phyloP scores from a whole-genome alignment of 2,888 invertebrate species.

The Drosophila sordidula region DNA sequence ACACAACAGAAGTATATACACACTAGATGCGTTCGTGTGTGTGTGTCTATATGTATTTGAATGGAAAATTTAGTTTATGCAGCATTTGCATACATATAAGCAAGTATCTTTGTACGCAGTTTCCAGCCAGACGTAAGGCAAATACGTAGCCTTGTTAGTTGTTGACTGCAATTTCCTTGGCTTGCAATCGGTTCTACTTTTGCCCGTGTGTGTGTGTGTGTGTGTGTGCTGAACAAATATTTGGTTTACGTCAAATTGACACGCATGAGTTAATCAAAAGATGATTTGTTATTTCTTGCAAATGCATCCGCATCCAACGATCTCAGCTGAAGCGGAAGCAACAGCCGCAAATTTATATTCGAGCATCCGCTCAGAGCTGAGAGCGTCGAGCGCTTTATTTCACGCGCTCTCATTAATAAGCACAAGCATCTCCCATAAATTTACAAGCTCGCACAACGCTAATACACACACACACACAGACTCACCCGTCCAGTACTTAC shows the following conservation, averaged over 20 bases:
- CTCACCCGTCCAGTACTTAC: conserved; percentile 46
- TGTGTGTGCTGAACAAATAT: conserved; percentile 70
- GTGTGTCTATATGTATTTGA: conserved; percentile 12
- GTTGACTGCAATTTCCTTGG: conserved; percentile 79
- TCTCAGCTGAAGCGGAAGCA: conserved; percentile 25
- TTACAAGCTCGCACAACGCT: conserved; percentile 20
- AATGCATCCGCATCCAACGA: conserved; percentile 67
- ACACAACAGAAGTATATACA: conserved; percentile 40
- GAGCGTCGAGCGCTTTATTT: conserved; percentile 30
- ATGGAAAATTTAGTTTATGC: conserved; percentile 73
- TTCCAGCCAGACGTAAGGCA: conserved; percentile 63
- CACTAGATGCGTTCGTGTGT: conserved; percentile 9
- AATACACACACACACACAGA: conserved; percentile 9
- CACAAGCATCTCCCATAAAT: conserved; percentile 67
- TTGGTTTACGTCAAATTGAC: conserved; percentile 79
- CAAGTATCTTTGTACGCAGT: conserved; percentile 52
- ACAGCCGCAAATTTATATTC: conserved; percentile 52
- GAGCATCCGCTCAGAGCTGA: conserved; percentile 12
- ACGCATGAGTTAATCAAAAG: conserved; percentile 82
- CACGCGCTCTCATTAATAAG: conserved; percentile 71
- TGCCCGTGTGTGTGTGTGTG: conserved; percentile 17
- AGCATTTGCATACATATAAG: conserved; percentile 66
- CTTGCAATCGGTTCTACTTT: conserved; percentile 63
- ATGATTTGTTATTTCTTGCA: conserved; percentile 79
- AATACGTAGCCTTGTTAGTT: conserved; percentile 77